phyloP scores from a whole-genome alignment of 1,140 invertebrate genomes.

The Cephus cinctus region DNA sequence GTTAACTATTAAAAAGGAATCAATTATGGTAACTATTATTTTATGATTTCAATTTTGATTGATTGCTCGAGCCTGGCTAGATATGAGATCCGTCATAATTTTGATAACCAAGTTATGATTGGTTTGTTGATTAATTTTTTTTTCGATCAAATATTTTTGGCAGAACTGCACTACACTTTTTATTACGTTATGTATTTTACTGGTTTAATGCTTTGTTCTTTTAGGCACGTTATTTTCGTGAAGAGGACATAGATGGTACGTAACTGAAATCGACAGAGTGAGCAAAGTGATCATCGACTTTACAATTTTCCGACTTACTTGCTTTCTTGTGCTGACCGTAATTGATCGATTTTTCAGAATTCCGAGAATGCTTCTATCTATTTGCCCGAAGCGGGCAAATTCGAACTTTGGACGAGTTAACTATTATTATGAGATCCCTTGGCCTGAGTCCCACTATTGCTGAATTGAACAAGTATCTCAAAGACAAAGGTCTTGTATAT shows the following conservation, averaged over 20 bases:
- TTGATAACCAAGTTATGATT: no score
- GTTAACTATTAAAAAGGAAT: no score
- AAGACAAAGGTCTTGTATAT: slow-evolving; percentile 68
- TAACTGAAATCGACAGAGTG: slow-evolving; percentile 16
- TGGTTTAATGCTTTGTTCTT: slow-evolving; percentile 16
- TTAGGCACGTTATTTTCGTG: slow-evolving; percentile 78
- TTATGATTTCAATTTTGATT: no score
- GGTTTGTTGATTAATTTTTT: no score
- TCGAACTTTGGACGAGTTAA: slow-evolving; percentile 83
- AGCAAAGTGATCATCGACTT: background rate
- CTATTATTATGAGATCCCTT: slow-evolving; percentile 90
- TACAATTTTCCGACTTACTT: slow-evolving; percentile 3
- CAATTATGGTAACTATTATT: no score
- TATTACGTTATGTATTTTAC: no score
- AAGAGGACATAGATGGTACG: slow-evolving; percentile 82
- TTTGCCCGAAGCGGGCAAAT: slow-evolving; percentile 88
- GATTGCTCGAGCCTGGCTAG: no score
- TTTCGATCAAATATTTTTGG: no score
- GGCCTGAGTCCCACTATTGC: slow-evolving; percentile 90
- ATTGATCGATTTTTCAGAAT: slow-evolving; percentile 67
- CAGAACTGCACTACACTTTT: no score
- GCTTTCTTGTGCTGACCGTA: background rate
- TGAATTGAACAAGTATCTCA: slow-evolving; percentile 83
- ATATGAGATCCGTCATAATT: no score
- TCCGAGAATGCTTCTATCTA: slow-evolving; percentile 91